These are phyloP conservation scores for Solenopsis invicta DNA, from an alignment of 1,140 invertebrate species.

Conservation along the genomic window DNA sequence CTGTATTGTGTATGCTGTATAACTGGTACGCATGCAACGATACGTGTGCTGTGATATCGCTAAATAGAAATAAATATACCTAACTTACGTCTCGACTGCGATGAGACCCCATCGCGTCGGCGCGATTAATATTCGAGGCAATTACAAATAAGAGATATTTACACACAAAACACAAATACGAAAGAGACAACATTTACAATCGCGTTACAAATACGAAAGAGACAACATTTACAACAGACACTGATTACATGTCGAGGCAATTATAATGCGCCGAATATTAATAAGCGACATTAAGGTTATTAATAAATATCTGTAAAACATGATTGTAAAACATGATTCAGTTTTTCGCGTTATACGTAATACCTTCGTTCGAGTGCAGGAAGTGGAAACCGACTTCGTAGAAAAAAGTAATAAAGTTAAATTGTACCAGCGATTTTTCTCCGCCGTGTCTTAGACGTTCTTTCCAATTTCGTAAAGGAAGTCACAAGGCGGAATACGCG, in stretches of 20 bases:
- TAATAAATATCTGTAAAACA: not conserved
- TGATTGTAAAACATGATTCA: slow-evolving; percentile 32
- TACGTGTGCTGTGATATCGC: not conserved
- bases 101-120: not conserved
- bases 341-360: not conserved
- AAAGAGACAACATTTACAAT: slow-evolving; percentile 27
- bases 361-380: not conserved
- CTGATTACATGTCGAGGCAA: slow-evolving; percentile 15
- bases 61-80: slow-evolving; percentile 22
- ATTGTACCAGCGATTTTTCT: not conserved
- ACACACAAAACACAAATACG: slow-evolving; percentile 11
- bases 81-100: not conserved
- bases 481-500: not conserved
- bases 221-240: not conserved
- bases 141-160: slow-evolving; percentile 21
- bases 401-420: slow-evolving; percentile 14
- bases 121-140: slow-evolving; percentile 33
- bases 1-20: not conserved
- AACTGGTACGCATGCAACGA: not conserved
- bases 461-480: slow-evolving; percentile 29
- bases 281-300: slow-evolving; percentile 26
- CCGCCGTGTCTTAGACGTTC: not conserved
- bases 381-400: not conserved
- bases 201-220: slow-evolving; percentile 29
- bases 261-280: slow-evolving; percentile 19